Base-by-base conservation (phyloP, 1,140 invertebrate genomes). In the Bombus soroeensis region DNA sequence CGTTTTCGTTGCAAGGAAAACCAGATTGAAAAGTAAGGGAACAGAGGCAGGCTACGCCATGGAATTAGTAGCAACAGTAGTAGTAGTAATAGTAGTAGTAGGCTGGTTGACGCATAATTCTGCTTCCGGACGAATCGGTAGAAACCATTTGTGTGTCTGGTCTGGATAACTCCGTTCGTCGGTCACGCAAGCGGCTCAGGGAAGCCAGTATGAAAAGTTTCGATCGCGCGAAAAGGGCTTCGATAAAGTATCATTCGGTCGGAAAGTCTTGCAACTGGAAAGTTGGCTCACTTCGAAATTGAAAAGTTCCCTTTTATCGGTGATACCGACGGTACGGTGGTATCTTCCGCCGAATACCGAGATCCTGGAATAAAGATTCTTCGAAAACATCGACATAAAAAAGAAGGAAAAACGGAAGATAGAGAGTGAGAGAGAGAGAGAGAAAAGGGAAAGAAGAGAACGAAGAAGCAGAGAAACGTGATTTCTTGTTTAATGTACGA, bases 301-400 rank as follows among this genome's bases (percentile, higher is more conserved):
- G 77, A 77, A 90, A 89, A 90, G 79, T 89, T 82, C 82, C 82
- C 76, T 73, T 80, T 85, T 80, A 79, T 79, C 85, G 81, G 37
- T 15, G 81, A 62, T 39, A 72, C 62, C 47, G 37, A 12, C 71
- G 47, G 43, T 3, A 47, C 39, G 39, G n/a, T 15, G 57, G n/a
- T 76, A 72, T 80, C 83, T 72, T 72, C 10, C 1, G 8, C 28
- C 28, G 57, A 74, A 62, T 47, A 34, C 62, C 47, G 37, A 43
- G 10, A 78, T 70, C 41, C 75, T 37, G 53, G 75, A 62, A 41
- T 68, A 59, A 79, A 79, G 39, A 59, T 79, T 43, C 75, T 41
- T 37, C 37, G 76, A 47, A 72, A 70, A 78, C 43, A 39, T 71
- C 37, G 47, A 28, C 59, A 32, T 13, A 59, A 71, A 71, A 78